These are phyloP conservation scores for Stenichneumon culpator DNA, from an alignment of 2,888 invertebrate species.

Conservation along the genomic window DNA sequence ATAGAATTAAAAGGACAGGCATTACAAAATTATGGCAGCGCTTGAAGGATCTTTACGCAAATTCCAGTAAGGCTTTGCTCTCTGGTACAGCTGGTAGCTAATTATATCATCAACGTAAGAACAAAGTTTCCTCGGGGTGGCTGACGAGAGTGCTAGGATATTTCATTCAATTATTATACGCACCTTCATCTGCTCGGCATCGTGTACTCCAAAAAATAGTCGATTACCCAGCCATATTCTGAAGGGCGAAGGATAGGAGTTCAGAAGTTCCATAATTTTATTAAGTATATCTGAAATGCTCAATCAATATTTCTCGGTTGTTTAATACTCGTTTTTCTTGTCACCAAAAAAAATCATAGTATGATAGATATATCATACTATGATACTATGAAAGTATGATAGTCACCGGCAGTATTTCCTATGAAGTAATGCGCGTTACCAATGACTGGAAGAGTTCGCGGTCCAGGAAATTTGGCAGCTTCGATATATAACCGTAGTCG, in stretches of 20 bases:
- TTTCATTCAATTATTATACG: neutral
- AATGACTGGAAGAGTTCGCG: constrained; percentile 71
- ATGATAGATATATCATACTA: no score
- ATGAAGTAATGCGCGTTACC: constrained; percentile 75
- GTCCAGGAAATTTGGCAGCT: constrained; percentile 72
- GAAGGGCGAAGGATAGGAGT: constrained; percentile 73
- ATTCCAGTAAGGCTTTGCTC: no score
- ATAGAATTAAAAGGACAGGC: no score
- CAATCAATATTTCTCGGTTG: neutral
- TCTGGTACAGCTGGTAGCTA: no score
- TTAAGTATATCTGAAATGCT: constrained; percentile 72
- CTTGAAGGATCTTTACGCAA: no score
- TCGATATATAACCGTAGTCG: constrained; percentile 66
- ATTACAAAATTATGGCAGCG: no score
- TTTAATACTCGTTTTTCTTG: neutral
- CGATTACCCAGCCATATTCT: constrained; percentile 74
- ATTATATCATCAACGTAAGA: neutral
- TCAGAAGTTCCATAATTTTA: constrained; percentile 68
- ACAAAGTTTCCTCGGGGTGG: neutral
- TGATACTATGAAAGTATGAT: no score
- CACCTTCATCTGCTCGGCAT: constrained; percentile 77
- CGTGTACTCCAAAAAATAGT: constrained; percentile 70
- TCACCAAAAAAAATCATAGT: neutral
- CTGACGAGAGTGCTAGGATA: neutral
- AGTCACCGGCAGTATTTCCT: constrained; percentile 72